phyloP scores from a whole-genome alignment of 2,113 vertebrate species.

The Nesoenas mayeri region DNA sequence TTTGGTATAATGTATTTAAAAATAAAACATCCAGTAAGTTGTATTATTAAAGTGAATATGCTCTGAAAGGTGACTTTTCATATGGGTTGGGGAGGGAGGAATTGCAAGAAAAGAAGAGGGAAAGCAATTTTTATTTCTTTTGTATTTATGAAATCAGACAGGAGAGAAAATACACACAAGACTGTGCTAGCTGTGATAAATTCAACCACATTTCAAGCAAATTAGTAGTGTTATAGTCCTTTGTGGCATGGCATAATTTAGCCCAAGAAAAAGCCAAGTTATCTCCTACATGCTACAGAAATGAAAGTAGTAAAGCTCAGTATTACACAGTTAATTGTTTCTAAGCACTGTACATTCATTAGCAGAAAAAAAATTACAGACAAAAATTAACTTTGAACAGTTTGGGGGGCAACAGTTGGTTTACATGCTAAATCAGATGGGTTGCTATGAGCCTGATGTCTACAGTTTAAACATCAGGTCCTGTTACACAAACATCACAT shows the following conservation, averaged over 20 bases:
- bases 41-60: neutral
- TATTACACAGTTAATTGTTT: slow-evolving; percentile 8
- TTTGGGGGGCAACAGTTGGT: neutral
- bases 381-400: slow-evolving; percentile 10
- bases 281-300: neutral
- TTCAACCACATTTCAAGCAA: slow-evolving; percentile 45
- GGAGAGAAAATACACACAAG: neutral
- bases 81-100: neutral
- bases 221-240: slow-evolving; percentile 25
- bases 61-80: neutral
- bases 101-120: neutral
- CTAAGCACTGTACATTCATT: neutral
- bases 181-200: neutral
- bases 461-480: neutral
- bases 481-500: neutral
- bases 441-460: neutral
- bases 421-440: neutral
- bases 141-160: neutral
- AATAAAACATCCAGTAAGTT: neutral
- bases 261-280: slow-evolving; percentile 6
- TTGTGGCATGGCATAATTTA: neutral
- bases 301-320: neutral
- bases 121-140: neutral
- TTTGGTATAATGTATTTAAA: neutral
- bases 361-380: neutral